phyloP scores from a whole-genome alignment of 2,888 invertebrate genomes.

The Phytoseiulus persimilis region DNA sequence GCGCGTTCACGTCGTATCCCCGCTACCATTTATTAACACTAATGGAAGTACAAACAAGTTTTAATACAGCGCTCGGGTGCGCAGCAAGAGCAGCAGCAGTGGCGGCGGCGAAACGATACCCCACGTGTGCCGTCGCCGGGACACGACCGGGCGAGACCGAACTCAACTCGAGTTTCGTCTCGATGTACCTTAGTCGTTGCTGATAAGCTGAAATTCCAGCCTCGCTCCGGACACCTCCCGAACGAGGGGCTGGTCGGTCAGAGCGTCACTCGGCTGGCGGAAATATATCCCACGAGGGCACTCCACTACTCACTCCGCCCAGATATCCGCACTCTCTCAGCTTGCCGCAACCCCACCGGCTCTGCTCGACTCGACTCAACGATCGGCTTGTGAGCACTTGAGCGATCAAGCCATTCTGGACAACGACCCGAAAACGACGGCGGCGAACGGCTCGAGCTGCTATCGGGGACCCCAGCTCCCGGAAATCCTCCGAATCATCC shows the following conservation, averaged over 20 bases:
- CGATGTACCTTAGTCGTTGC: not conserved
- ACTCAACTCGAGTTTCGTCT: not conserved
- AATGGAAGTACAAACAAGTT: constrained; percentile 39
- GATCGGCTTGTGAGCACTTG: not conserved
- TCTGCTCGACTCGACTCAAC: not conserved
- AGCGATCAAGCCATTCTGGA: not conserved
- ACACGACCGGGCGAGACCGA: not conserved
- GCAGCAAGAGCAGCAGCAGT: not conserved
- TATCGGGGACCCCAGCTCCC: too few relatives aligned
- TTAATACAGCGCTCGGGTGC: not conserved
- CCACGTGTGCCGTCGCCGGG: not conserved
- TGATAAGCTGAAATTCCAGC: constrained; percentile 38
- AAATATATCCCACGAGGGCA: not conserved
- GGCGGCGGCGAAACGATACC: too few relatives aligned
- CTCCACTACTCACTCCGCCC: constrained; percentile 38
- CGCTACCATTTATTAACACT: constrained; percentile 31
- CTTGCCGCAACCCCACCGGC: not conserved
- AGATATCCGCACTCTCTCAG: constrained; percentile 13
- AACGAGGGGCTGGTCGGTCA: not conserved
- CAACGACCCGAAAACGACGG: not conserved
- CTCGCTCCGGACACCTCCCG: not conserved
- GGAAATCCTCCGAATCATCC: too few relatives aligned
- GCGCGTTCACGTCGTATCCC: not conserved
- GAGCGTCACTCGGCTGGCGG: not conserved
- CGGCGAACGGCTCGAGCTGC: too few relatives aligned